A percentile compares a stretch with the other conserved stretches of the same genome.
Evolutionary conservation across 2,888 invertebrate species (phyloP).

Genomic region (Diloba caeruleocephala): DNA sequence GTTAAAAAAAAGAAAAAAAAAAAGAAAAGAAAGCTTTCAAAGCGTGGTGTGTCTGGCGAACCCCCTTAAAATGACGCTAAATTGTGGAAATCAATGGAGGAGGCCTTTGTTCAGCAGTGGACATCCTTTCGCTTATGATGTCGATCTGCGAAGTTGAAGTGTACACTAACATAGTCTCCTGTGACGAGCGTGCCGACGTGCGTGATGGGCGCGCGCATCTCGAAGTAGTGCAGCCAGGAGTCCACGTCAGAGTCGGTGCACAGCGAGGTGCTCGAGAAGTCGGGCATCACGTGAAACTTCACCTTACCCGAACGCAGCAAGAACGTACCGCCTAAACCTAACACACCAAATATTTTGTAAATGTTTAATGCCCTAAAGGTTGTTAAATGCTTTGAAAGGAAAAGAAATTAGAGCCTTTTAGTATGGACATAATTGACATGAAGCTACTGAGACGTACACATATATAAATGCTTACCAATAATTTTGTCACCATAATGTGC

Average conservation of each 20-base stretch:
- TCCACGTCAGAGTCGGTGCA: constrained; percentile 93
- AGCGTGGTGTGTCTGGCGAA: no score
- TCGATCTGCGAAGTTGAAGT: no score
- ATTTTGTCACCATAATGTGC: constrained; percentile 91
- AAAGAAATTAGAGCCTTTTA: no score
- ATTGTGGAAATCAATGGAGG: no score
- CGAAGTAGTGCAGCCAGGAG: constrained; percentile 96
- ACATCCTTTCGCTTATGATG: no score
- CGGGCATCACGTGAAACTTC: constrained; percentile 98
- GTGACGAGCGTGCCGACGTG: constrained; percentile 96
- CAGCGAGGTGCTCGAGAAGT: constrained; percentile 94
- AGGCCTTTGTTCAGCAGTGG: no score
- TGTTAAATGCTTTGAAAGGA: no score
- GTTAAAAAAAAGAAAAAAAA: no score
- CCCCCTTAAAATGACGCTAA: no score
- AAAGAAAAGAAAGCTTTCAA: no score
- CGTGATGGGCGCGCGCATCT: constrained; percentile 96
- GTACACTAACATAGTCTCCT: constrained; percentile 92
- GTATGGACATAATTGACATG: no score
- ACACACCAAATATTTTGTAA: neutral
- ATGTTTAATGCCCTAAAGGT: no score
- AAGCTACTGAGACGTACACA: neutral
- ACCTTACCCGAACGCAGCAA: constrained; percentile 94
- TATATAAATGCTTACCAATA: constrained; percentile 67
- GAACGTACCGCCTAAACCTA: constrained; percentile 97